Base-by-base conservation (phyloP, 2,888 invertebrate genomes). In the Amphimallon solstitiale region DNA sequence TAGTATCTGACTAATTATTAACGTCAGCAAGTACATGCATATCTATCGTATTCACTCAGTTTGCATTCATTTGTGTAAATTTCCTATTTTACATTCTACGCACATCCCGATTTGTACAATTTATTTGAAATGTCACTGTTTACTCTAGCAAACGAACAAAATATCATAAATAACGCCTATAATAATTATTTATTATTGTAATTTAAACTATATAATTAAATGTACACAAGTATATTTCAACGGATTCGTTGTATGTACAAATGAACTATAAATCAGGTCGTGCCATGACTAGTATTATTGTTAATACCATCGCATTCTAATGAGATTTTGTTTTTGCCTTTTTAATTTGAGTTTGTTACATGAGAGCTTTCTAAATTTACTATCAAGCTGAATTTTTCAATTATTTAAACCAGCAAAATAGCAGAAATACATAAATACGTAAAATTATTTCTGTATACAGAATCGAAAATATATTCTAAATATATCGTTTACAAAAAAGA, bases 151-250 rank as follows among this genome's bases (percentile, higher is more conserved):
- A 29, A 63, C 23, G 56, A 51, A 48, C 59, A 21, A 40, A 59
- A 63, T 63, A 63, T 43, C 63, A 67, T 67, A 67, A 67, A 67
- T 67, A 66, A 67, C 63, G 43, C 10, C 21, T 6, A 49, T 67
- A 67, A 67, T 67, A 67, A 59, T 67, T 49, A 63, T 63, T 63
- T 59, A 61, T 51, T 45, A 56, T 67, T 37, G 34, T 21, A 61
- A 38, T 52, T 61, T 61, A 61, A 61, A 66, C 43, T 63, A 67
- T 59, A 63, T 67, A 67, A 67, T 67, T 67, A 49, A 67, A 67
- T 63, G 67, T 45, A 60, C 49, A 60, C 59, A 63, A 12, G 51
- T 59, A 60, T 19, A 43, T 51, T 67, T 48, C 46, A 63, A 7
- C 46, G 34, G 63, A 63, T 46, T 15, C 10, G 15, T 29, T 34